These are phyloP conservation scores for Gymnocephalus cernua DNA, from an alignment of 2,113 vertebrate species.

Conservation along the genomic window DNA sequence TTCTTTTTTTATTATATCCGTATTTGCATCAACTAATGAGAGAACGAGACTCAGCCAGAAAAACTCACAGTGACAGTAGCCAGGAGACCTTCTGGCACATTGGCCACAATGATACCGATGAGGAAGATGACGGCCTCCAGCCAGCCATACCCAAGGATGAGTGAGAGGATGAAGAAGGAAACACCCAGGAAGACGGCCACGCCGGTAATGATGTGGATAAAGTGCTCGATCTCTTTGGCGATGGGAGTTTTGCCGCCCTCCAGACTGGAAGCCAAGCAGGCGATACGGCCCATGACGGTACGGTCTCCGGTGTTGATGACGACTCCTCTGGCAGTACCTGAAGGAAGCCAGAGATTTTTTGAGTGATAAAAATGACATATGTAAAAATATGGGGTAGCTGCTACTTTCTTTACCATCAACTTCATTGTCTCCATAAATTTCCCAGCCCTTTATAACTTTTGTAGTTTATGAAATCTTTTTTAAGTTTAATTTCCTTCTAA, in stretches of 20 bases:
- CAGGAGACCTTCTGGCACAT: slow-evolving; percentile 91
- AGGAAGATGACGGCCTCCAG: slow-evolving; percentile 96
- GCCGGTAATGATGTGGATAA: slow-evolving; percentile 95
- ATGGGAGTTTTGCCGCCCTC: slow-evolving; percentile 92
- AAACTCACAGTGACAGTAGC: slow-evolving; percentile 90
- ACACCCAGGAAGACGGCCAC: slow-evolving; percentile 95
- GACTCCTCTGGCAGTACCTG: slow-evolving; percentile 90
- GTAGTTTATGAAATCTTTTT: too few species aligned
- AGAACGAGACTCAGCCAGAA: background rate
- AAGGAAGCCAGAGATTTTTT: background rate
- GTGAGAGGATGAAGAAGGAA: slow-evolving; percentile 93
- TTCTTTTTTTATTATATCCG: too few species aligned
- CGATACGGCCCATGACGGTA: slow-evolving; percentile 95
- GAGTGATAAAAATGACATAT: background rate
- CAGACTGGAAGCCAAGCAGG: slow-evolving; percentile 90
- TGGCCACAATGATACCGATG: slow-evolving; percentile 96
- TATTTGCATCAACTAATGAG: background rate
- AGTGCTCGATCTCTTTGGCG: slow-evolving; percentile 94
- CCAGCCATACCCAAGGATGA: slow-evolving; percentile 95
- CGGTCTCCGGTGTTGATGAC: slow-evolving; percentile 93
- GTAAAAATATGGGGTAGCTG: background rate
- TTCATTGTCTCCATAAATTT: background rate
- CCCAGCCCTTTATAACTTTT: background rate
- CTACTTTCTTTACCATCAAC: background rate
- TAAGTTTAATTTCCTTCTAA: background rate